Conservation (phyloP, 2,888 invertebrate species). For the Eupithecia inturbata region DNA sequence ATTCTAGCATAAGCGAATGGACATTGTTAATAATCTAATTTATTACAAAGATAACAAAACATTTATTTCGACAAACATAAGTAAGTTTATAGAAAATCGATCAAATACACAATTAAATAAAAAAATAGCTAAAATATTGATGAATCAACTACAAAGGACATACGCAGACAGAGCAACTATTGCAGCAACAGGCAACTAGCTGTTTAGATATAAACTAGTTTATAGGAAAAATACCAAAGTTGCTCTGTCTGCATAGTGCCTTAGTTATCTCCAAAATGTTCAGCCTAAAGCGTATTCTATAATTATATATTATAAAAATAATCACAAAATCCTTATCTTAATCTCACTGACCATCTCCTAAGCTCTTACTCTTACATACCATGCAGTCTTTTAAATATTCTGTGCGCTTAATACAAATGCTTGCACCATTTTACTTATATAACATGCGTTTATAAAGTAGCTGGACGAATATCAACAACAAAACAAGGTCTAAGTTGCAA, state of each 20-base stretch:
- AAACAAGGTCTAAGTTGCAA: not conserved
- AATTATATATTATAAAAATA: conserved; percentile 2
- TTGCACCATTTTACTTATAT: conserved; percentile 2
- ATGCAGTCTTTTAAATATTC: conserved; percentile 9
- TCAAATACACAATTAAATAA: not conserved
- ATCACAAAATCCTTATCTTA: conserved; percentile 12
- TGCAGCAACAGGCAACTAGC: too few relatives aligned
- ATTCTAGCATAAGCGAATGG: not conserved
- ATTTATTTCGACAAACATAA: not conserved
- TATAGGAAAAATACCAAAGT: too few relatives aligned
- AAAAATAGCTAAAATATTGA: not conserved
- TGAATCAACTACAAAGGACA: not conserved
- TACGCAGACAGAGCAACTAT: too few relatives aligned
- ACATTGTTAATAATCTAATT: not conserved
- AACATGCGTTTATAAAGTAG: not conserved
- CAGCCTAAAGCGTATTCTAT: not conserved
- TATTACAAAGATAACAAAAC: not conserved
- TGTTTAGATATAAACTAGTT: too few relatives aligned
- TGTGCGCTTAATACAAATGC: conserved; percentile 3
- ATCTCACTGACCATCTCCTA: not conserved
- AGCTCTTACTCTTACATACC: conserved; percentile 4
- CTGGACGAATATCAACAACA: not conserved
- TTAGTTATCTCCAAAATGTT: not conserved
- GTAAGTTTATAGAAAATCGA: not conserved
- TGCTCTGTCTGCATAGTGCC: too few relatives aligned